A percentile compares a stretch with the other conserved stretches of the same genome.
These are phyloP conservation scores for Xestia rhomboidea DNA, from an alignment of 2,888 invertebrate species.

Conservation along the genomic window DNA sequence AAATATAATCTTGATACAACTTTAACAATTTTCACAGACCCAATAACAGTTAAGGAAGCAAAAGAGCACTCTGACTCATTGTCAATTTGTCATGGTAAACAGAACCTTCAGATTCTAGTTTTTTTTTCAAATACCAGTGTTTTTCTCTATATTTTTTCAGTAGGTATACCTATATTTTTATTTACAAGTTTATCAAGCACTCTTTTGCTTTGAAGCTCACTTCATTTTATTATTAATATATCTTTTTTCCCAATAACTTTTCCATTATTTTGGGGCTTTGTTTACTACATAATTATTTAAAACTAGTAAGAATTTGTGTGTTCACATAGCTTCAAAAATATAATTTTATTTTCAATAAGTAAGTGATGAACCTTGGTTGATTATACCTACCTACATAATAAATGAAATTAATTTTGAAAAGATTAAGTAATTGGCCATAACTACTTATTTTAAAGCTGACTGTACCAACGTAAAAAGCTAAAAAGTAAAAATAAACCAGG, in stretches of 20 bases:
- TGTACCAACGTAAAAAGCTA: not conserved
- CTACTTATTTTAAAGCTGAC: constrained; percentile 1
- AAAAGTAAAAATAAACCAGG: not conserved
- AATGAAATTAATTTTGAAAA: not conserved
- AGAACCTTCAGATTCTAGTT: not conserved
- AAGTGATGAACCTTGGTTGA: not conserved
- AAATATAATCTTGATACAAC: constrained; percentile 20
- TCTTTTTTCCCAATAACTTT: not conserved
- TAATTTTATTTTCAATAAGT: not conserved
- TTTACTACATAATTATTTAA: not conserved
- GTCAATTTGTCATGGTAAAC: not conserved
- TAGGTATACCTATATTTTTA: no score
- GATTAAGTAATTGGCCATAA: not conserved
- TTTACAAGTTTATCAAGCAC: constrained; percentile 40
- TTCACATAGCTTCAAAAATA: not conserved
- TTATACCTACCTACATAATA: not conserved
- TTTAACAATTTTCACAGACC: constrained; percentile 18
- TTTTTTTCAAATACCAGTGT: not conserved
- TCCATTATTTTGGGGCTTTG: not conserved
- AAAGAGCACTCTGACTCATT: constrained; percentile 23
- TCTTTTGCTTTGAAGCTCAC: constrained; percentile 57
- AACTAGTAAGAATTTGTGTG: no score
- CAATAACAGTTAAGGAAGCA: not conserved
- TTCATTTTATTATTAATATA: constrained; percentile 13
- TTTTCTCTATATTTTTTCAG: not conserved